These are phyloP conservation scores for Drosophila ercepeae DNA, from an alignment of 1,140 invertebrate genomes.

Conservation along the genomic window DNA sequence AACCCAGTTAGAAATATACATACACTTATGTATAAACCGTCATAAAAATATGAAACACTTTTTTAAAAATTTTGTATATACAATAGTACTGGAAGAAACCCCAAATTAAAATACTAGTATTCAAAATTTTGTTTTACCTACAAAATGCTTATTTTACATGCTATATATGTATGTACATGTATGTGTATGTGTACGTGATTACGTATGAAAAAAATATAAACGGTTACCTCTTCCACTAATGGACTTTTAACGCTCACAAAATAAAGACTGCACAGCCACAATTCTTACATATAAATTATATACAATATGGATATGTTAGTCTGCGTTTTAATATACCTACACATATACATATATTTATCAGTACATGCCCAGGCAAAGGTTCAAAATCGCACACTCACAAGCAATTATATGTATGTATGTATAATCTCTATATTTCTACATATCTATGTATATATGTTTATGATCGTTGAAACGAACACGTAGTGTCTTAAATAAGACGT, in stretches of 20 bases:
- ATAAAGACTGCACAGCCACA: too few relatives aligned
- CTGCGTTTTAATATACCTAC: background rate
- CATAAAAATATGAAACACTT: too few relatives aligned
- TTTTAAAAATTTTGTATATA: too few relatives aligned
- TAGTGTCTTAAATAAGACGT: slow-evolving; percentile 69
- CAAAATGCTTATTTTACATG: too few relatives aligned
- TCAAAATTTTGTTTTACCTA: too few relatives aligned
- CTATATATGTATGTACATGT: slow-evolving; percentile 2
- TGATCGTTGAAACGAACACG: slow-evolving; percentile 30
- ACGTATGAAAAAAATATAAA: too few relatives aligned
- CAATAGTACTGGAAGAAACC: too few relatives aligned
- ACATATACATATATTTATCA: background rate
- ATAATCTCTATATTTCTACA: background rate
- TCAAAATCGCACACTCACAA: background rate
- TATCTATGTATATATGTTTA: background rate
- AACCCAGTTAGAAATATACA: too few relatives aligned
- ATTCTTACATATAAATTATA: background rate
- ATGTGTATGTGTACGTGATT: background rate
- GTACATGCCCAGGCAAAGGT: background rate
- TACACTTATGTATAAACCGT: too few relatives aligned
- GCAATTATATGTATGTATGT: background rate
- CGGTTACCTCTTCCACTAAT: too few relatives aligned
- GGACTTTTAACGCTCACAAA: background rate
- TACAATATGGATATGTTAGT: too few relatives aligned
- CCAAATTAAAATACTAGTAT: too few relatives aligned